Evolutionary conservation across 2,797 vertebrate genomes (phyloP).

Genomic region (Scarus forsteni): DNA sequence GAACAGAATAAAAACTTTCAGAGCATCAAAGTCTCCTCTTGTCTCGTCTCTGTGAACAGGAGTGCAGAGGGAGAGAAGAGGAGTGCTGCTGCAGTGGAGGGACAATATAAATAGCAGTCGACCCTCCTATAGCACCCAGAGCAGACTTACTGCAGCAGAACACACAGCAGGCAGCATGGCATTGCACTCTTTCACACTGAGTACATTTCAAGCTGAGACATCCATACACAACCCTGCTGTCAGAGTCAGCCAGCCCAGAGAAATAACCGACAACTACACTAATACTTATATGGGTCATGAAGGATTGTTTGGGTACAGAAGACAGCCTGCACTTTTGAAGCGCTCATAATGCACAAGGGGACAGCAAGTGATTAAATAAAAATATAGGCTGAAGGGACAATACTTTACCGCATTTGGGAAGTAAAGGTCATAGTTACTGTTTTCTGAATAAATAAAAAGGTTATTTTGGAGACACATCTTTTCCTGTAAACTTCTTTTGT

Average conservation of each 20-base stretch:
- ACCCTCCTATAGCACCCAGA: conserved; percentile 71
- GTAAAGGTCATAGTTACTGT: conserved; percentile 40
- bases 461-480: conserved; percentile 15
- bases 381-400: conserved; percentile 9
- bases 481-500: conserved; percentile 12
- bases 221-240: conserved; percentile 52
- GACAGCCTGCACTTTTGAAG: conserved; percentile 20
- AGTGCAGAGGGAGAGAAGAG: conserved; percentile 50
- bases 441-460: conserved; percentile 25
- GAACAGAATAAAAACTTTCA: conserved; percentile 20
- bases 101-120: conserved; percentile 74
- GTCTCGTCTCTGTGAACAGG: conserved; percentile 35
- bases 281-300: conserved; percentile 32
- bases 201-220: conserved; percentile 55
- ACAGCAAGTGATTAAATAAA: conserved; percentile 21
- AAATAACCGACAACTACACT: conserved; percentile 44
- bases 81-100: conserved; percentile 61
- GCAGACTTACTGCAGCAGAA: conserved; percentile 70
- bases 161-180: conserved; percentile 55
- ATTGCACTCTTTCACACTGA: conserved; percentile 49
- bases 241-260: conserved; percentile 58
- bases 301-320: conserved; percentile 14
- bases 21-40: conserved; percentile 33
- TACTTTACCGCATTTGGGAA: conserved; percentile 7
- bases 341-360: conserved; percentile 27